Evolutionary conservation across 2,113 vertebrate species (phyloP).

Genomic region (Clupea harengus): DNA sequence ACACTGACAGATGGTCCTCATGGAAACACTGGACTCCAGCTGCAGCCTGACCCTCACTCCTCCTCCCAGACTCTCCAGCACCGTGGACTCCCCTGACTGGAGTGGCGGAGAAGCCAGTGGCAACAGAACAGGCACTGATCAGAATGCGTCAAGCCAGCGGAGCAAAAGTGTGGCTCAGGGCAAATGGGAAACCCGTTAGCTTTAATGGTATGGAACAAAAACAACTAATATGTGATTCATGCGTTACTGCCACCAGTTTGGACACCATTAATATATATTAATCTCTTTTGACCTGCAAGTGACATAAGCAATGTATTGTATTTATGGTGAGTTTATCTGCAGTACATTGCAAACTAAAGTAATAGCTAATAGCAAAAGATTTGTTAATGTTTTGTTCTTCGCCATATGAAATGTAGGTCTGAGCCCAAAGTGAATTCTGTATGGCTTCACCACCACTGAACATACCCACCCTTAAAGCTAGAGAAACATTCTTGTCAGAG

Average conservation of each 20-base stretch:
- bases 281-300: background rate
- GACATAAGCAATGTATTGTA: background rate
- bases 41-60: background rate
- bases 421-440: background rate
- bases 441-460: background rate
- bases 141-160: background rate
- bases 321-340: background rate
- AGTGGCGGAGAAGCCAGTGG: background rate
- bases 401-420: background rate
- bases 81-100: background rate
- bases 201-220: background rate
- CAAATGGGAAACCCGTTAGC: background rate
- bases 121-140: background rate
- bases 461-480: background rate
- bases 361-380: background rate
- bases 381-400: background rate
- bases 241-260: background rate
- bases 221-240: background rate
- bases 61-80: background rate
- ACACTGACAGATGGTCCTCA: background rate
- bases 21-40: background rate
- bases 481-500: background rate
- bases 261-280: background rate
- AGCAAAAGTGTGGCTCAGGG: background rate
- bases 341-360: background rate